These are phyloP conservation scores for Morpho helenor DNA, from an alignment of 2,888 invertebrate genomes.

Conservation along the genomic window DNA sequence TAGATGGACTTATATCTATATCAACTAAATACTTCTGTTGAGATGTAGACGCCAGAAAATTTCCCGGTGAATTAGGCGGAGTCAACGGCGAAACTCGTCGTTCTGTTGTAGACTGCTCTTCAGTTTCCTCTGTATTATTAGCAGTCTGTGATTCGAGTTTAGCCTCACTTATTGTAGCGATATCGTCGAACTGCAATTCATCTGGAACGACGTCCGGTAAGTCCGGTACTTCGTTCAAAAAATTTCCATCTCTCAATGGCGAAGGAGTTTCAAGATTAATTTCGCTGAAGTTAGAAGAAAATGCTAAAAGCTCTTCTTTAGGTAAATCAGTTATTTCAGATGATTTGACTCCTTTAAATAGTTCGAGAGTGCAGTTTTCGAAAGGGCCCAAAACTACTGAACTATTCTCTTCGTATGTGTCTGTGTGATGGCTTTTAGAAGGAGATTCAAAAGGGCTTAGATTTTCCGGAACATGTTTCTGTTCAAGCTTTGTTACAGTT, in stretches of 20 bases:
- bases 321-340: conserved; percentile 58
- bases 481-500: conserved; percentile 49
- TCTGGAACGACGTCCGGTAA: conserved; percentile 62
- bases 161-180: conserved; percentile 45
- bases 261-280: conserved; percentile 71
- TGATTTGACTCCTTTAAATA: conserved; percentile 72
- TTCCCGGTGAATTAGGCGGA: conserved; percentile 69
- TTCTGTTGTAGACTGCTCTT: conserved; percentile 54
- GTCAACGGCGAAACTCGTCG: conserved; percentile 61
- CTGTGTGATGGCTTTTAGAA: conserved; percentile 65
- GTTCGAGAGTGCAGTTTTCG: conserved; percentile 75
- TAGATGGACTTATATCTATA: conserved; percentile 45
- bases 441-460: conserved; percentile 69
- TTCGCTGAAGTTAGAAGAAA: conserved; percentile 76
- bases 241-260: conserved; percentile 65
- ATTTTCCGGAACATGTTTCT: conserved; percentile 50
- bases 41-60: conserved; percentile 57
- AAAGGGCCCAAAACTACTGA: conserved; percentile 80
- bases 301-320: conserved; percentile 71
- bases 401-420: conserved; percentile 70
- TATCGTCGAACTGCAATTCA: conserved; percentile 54
- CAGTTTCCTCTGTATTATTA: conserved; percentile 43
- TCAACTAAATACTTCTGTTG: conserved; percentile 62
- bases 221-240: conserved; percentile 70
- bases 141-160: conserved; percentile 42